phyloP scores from a whole-genome alignment of 1,140 invertebrate genomes.

The Bombus fervidus region DNA sequence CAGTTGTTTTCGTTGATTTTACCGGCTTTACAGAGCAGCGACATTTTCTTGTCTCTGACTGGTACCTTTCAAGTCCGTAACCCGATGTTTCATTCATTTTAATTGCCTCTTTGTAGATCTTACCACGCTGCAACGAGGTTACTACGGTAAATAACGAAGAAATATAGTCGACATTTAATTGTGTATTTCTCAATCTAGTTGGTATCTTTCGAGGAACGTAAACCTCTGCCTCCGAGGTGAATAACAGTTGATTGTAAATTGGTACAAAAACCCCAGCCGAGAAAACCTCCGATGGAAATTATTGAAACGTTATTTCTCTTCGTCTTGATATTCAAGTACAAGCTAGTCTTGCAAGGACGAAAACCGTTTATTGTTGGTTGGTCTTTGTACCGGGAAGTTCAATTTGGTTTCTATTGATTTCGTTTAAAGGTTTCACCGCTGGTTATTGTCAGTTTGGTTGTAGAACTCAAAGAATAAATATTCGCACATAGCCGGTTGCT shows the following conservation, averaged over 20 bases:
- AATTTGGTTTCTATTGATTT: neutral
- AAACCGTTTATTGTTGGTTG: neutral
- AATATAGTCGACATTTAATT: slow-evolving; percentile 51
- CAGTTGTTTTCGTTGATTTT: slow-evolving; percentile 34
- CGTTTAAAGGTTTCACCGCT: neutral
- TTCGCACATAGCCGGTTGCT: neutral
- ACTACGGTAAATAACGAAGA: slow-evolving; percentile 41
- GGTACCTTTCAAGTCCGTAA: neutral
- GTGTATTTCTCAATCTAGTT: neutral
- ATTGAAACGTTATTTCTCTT: neutral
- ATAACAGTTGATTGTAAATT: slow-evolving; percentile 15
- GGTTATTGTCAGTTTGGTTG: neutral
- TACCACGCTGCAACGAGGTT: slow-evolving; percentile 9
- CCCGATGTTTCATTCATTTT: slow-evolving; percentile 63
- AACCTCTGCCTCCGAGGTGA: neutral
- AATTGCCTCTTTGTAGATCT: slow-evolving; percentile 47
- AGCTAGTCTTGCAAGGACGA: neutral
- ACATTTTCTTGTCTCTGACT: slow-evolving; percentile 5
- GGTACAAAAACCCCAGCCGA: neutral
- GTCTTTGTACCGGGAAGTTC: neutral
- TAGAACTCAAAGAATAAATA: neutral
- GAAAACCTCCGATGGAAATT: neutral
- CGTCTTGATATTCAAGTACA: neutral
- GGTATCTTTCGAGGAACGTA: slow-evolving; percentile 3
- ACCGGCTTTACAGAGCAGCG: slow-evolving; percentile 1